Conservation (phyloP, 1,140 invertebrate genomes). For the Micrasema longulum region DNA sequence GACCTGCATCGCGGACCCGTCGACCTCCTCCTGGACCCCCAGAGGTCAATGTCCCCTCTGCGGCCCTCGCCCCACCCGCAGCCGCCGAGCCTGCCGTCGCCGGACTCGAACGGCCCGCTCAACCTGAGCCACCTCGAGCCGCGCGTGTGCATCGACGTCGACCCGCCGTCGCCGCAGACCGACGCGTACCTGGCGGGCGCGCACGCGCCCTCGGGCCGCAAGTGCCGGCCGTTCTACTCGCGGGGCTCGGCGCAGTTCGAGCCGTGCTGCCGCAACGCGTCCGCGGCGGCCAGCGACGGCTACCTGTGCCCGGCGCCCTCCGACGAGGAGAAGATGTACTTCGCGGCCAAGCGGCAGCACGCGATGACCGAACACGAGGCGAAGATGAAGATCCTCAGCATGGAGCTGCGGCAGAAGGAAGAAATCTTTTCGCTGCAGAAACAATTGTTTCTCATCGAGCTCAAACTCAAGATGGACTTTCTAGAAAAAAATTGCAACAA, state of each 20-base stretch:
- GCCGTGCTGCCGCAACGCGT: slow-evolving; percentile 29
- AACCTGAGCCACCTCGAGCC: slow-evolving; percentile 65
- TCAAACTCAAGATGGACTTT: slow-evolving; percentile 68
- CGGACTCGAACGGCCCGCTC: slow-evolving; percentile 61
- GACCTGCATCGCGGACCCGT: slow-evolving; percentile 21
- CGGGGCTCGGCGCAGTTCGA: slow-evolving; percentile 8
- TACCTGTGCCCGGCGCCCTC: slow-evolving; percentile 49
- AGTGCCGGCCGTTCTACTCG: slow-evolving; percentile 28
- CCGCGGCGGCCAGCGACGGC: slow-evolving; percentile 4
- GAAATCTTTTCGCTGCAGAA: slow-evolving; percentile 68
- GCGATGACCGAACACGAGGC: slow-evolving; percentile 67
- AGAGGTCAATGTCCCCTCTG: slow-evolving; percentile 36
- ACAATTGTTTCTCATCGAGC: slow-evolving; percentile 66
- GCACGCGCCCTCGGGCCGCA: slow-evolving; percentile 2
- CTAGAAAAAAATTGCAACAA: slow-evolving; percentile 66
- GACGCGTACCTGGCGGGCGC: slow-evolving; percentile 2
- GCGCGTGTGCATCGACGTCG: slow-evolving; percentile 41
- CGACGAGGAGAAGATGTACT: slow-evolving; percentile 65
- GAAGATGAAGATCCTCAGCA: slow-evolving; percentile 67
- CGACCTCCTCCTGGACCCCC: slow-evolving; percentile 32
- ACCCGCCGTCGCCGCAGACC: slow-evolving; percentile 37
- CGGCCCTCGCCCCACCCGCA: slow-evolving; percentile 47
- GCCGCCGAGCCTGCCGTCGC: slow-evolving; percentile 45
- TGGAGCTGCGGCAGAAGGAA: slow-evolving; percentile 66
- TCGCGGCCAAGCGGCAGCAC: slow-evolving; percentile 64